Evolutionary conservation across 2,888 invertebrate genomes (phyloP), one percentile per base, ranked within the genome.

Genomic region (Caenorhabditis becei): DNA sequence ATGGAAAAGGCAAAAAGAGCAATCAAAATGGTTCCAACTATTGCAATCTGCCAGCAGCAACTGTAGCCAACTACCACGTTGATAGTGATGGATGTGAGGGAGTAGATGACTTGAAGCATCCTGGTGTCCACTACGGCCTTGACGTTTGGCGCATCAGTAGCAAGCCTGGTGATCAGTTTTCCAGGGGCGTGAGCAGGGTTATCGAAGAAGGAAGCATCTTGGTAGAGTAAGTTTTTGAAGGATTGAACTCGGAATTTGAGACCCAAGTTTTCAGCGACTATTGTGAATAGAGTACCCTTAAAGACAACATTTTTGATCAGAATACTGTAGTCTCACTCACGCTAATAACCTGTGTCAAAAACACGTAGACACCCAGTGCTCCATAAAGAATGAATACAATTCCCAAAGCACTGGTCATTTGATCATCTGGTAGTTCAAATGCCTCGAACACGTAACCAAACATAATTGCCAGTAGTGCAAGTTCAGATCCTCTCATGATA

Each of bases 161-260:
- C 91, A 37, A 92, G 86, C 74, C 91, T 83, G 0, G 91, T 91
- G 44, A 91, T 89, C 11, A 92, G 77, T 77, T 91, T 92, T 18
- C 91, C 92, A 26, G 91, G 86, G 1, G 91, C 88, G 75, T 91
- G 91, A 20, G 88, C 84, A 26, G 91, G 89, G 23, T 91, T 84
- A 86, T 92, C 92, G 75, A 92, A 92, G 91, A 92, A 92, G 16
- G 89, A 91, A 14, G 92, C 89, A 35, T 92, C 90, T 86, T 92
- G 92, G 16, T 90, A 84, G 26, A 92, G 81, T 62, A 92, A 91
- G 67, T 82, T 86, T 47, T 70, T 78, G 62, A 89, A 81, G 16
- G 83, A 74, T 51, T 80, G 74, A 3, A 87, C 83, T 1, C 88
- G 85, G 67, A 88, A 83, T n/a, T 77, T 65, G 51, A 86, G 67